phyloP scores from a whole-genome alignment of 2,797 vertebrate genomes.

The Odontamblyopus rebecca region DNA sequence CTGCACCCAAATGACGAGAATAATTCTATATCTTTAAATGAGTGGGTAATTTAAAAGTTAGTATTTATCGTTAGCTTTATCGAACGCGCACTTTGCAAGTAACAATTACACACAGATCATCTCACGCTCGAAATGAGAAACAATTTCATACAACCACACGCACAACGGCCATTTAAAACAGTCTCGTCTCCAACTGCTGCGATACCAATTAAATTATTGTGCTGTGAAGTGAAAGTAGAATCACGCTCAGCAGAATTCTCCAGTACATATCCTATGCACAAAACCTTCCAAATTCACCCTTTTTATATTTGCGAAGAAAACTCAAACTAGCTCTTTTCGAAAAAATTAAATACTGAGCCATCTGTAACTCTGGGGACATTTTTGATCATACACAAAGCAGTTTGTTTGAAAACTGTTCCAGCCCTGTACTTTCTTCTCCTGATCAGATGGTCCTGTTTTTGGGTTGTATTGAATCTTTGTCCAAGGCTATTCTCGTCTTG shows the following conservation, averaged over 20 bases:
- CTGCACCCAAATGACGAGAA: too few species aligned
- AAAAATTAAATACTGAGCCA: constrained; percentile 28
- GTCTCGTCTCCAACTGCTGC: constrained; percentile 1
- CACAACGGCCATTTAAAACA: background rate
- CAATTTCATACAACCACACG: background rate
- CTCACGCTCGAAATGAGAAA: background rate
- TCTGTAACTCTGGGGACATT: constrained; percentile 18
- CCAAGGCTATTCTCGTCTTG: constrained; percentile 70
- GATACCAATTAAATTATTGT: constrained; percentile 7
- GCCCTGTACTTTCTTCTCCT: constrained; percentile 47
- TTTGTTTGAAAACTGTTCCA: constrained; percentile 65
- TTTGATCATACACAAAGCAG: constrained; percentile 28
- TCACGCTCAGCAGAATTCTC: background rate
- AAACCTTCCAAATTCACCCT: constrained; percentile 5
- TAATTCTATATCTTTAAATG: background rate
- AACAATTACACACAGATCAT: background rate
- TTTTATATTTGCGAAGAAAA: constrained; percentile 32
- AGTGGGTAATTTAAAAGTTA: background rate
- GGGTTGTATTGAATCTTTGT: constrained; percentile 57
- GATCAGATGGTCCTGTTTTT: constrained; percentile 63
- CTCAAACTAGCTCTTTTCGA: constrained; percentile 15
- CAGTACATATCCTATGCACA: constrained; percentile 3
- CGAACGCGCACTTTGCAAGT: background rate
- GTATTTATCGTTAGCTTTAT: background rate
- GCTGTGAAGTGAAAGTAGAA: constrained; percentile 5